A percentile compares a stretch with the other conserved stretches of the same genome.
phyloP scores from a whole-genome alignment of 2,797 vertebrate genomes.

The Peromyscus aztecus region DNA sequence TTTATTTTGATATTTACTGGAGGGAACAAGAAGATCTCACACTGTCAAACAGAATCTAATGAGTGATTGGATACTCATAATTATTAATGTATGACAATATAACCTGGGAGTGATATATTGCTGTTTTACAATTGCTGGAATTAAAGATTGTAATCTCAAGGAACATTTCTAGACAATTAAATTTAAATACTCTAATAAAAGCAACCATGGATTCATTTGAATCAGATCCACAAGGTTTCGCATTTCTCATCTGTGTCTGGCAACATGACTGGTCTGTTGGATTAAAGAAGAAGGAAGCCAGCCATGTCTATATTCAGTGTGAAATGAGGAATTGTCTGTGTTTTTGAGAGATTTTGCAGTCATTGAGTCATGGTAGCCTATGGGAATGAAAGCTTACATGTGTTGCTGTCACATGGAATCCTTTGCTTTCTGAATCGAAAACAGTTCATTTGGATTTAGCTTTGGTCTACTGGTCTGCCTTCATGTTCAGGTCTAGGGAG shows the following conservation, averaged over 20 bases:
- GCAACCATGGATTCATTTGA: neutral
- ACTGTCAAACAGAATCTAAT: neutral
- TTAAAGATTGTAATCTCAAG: neutral
- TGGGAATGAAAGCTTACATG: neutral
- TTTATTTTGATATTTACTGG: neutral
- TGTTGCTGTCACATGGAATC: neutral
- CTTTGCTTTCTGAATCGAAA: neutral
- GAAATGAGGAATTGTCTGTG: neutral
- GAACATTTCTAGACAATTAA: neutral
- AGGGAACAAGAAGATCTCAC: neutral
- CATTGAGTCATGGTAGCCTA: neutral
- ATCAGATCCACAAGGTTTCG: neutral
- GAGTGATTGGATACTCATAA: neutral
- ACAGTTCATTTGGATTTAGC: neutral
- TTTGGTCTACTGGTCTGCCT: neutral
- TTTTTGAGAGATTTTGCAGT: neutral
- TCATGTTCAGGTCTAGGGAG: neutral
- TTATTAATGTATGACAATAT: neutral
- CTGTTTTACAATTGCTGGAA: neutral
- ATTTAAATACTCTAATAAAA: slow-evolving; percentile 27
- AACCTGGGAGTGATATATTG: neutral
- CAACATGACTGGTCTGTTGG: neutral
- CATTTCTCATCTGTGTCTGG: neutral
- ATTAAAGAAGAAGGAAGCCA: neutral
- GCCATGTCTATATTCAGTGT: neutral